Percentiles rank a stretch among this genome's conserved stretches.
phyloP scores from a whole-genome alignment of 37 sponge, comb jelly and placozoan species.

The Bolinopsis microptera region DNA sequence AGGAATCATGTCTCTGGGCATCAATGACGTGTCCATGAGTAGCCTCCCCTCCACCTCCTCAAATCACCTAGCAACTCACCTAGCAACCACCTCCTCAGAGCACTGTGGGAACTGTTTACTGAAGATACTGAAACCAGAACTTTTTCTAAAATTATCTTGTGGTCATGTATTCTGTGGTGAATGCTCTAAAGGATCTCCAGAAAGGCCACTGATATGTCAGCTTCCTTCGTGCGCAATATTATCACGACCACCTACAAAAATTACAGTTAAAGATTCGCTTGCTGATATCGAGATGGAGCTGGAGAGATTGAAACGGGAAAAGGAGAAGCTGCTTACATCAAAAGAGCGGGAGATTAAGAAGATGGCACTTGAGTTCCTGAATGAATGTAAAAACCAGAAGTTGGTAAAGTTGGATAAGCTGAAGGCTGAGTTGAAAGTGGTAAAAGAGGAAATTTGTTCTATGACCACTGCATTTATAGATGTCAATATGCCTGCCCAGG shows the following conservation, averaged over 20 bases:
- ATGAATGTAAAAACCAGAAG: constrained; percentile 14
- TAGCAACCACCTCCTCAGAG: not conserved
- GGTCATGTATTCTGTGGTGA: not conserved
- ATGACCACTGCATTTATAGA: not conserved
- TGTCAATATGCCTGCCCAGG: not conserved
- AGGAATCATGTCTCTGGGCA: too few species aligned
- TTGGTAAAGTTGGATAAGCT: not conserved
- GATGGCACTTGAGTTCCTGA: constrained; percentile 38
- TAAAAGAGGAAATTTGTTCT: not conserved
- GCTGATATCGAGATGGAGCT: not conserved
- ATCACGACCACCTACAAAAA: not conserved
- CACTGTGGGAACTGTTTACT: not conserved
- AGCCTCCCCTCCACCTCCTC: not conserved
- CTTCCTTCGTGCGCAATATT: not conserved
- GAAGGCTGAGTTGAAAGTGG: constrained; percentile 17
- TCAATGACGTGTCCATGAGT: too few species aligned
- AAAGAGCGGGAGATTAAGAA: constrained; percentile 42
- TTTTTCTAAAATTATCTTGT: not conserved
- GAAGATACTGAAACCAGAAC: not conserved
- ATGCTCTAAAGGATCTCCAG: not conserved
- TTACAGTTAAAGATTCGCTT: not conserved
- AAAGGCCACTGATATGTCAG: not conserved
- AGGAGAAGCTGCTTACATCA: not conserved
- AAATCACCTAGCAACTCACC: not conserved
- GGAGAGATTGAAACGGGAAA: not conserved